Conservation (phyloP, 2,888 invertebrate species). For the Calliopum simillimum region DNA sequence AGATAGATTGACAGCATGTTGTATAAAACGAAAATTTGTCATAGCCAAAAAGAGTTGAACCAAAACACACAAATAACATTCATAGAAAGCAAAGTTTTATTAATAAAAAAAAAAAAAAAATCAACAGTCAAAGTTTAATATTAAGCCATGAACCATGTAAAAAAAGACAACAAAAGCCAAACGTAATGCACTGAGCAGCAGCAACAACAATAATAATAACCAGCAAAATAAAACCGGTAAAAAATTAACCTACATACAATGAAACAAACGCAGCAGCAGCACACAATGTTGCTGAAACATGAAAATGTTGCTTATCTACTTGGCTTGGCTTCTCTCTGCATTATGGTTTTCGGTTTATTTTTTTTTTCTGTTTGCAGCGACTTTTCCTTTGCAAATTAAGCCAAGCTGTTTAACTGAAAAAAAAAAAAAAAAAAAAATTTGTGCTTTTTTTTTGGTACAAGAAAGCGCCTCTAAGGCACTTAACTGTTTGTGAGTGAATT, state of each 20-base stretch:
- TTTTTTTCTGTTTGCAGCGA: too few species aligned
- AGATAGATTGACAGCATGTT: neutral
- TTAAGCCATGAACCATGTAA: neutral
- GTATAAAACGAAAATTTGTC: neutral
- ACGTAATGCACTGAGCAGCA: constrained; percentile 38
- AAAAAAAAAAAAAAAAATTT: too few species aligned
- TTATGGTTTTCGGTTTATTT: too few species aligned
- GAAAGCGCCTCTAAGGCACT: too few species aligned
- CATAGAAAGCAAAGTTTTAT: neutral
- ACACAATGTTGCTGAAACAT: too few species aligned
- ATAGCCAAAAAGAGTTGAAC: neutral
- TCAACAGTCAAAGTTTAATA: neutral
- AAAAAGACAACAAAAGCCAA: too few species aligned
- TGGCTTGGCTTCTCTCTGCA: too few species aligned
- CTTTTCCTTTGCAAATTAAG: too few species aligned
- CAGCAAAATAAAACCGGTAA: constrained; percentile 54
- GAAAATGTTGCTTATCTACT: too few species aligned
- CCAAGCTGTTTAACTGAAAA: too few species aligned
- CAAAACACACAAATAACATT: neutral
- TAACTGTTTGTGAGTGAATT: too few species aligned
- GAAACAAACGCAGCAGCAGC: constrained; percentile 33
- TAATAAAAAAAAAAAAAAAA: neutral
- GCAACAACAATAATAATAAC: constrained; percentile 33
- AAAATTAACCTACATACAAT: constrained; percentile 60
- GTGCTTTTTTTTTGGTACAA: too few species aligned